These are phyloP conservation scores for Noctua janthe DNA, from an alignment of 2,888 invertebrate species.

Conservation along the genomic window DNA sequence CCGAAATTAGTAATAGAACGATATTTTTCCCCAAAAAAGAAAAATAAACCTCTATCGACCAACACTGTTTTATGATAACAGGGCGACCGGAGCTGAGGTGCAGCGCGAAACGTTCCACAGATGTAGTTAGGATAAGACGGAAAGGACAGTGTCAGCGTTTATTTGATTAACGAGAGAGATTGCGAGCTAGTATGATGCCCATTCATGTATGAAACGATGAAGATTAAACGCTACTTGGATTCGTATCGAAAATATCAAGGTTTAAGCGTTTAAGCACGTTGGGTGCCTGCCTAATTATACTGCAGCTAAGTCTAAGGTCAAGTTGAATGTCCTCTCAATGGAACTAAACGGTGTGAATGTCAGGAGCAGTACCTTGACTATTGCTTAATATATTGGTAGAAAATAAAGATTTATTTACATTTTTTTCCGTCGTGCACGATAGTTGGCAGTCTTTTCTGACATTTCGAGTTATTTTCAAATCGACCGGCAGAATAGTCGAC, in stretches of 20 bases:
- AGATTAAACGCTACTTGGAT: constrained; percentile 30
- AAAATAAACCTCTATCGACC: not conserved
- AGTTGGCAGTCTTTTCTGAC: not conserved
- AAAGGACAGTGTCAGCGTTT: constrained; percentile 76
- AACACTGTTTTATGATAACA: constrained; percentile 71
- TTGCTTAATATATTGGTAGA: not conserved
- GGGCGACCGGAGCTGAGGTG: constrained; percentile 70
- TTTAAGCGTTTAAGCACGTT: not conserved
- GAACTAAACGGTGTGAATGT: constrained; percentile 12
- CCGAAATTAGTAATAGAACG: not conserved
- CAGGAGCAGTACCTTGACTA: not conserved
- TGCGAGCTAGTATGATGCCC: constrained; percentile 71
- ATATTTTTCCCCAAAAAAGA: not conserved
- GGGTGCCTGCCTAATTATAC: constrained; percentile 28
- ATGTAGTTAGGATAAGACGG: constrained; percentile 79
- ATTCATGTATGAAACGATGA: constrained; percentile 74
- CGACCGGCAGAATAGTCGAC: not conserved
- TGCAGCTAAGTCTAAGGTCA: not conserved
- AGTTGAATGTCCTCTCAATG: not conserved
- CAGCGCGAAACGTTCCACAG: constrained; percentile 75
- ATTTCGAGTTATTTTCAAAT: not conserved
- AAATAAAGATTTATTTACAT: not conserved
- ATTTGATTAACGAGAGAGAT: constrained; percentile 82
- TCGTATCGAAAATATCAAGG: constrained; percentile 24
- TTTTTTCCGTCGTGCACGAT: not conserved